Conservation (phyloP, 2,797 vertebrate species). For the Aldrovandia affinis region DNA sequence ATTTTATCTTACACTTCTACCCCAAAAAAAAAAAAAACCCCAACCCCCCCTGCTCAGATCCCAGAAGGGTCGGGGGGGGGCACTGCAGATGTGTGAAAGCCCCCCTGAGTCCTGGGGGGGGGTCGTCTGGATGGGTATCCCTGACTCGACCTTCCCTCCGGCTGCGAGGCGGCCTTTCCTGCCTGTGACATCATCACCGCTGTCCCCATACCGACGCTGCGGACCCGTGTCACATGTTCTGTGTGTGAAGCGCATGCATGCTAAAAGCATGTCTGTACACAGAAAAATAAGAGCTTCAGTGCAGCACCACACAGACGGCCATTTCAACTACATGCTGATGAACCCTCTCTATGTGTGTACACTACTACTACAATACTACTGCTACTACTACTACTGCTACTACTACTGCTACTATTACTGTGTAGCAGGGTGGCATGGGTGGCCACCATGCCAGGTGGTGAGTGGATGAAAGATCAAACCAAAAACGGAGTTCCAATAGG, state of each 20-base stretch:
- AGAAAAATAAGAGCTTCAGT: background rate
- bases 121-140: conserved; percentile 68
- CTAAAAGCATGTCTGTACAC: background rate
- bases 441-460: too few species aligned
- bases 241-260: background rate
- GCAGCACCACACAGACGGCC: background rate
- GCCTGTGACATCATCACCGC: background rate
- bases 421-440: too few species aligned
- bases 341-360: background rate
- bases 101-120: conserved; percentile 62
- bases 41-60: conserved; percentile 49
- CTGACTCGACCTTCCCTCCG: conserved; percentile 70
- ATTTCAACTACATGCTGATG: background rate
- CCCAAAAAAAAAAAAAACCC: background rate
- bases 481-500: too few species aligned
- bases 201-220: background rate
- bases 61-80: conserved; percentile 6
- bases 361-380: too few species aligned
- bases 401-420: too few species aligned
- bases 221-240: background rate
- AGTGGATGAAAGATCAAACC: too few species aligned
- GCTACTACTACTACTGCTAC: too few species aligned
- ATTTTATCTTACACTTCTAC: conserved; percentile 47
- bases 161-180: conserved; percentile 57
- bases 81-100: too few species aligned